Conservation (phyloP, 2,888 invertebrate genomes). For the Drosophila rubida region DNA sequence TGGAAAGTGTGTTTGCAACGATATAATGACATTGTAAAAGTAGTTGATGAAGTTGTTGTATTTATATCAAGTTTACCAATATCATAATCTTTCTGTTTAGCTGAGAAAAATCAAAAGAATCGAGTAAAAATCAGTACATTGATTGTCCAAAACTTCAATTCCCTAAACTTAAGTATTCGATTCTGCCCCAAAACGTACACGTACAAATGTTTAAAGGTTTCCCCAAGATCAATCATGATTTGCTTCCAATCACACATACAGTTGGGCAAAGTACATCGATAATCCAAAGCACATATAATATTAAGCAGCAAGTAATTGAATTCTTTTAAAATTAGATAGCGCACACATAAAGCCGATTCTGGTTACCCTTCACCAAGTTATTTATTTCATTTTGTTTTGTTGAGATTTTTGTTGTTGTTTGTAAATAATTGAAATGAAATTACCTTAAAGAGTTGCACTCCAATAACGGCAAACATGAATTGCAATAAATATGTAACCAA, state of each 20-base stretch:
- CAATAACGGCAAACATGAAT: constrained; percentile 99
- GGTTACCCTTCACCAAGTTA: constrained; percentile 61
- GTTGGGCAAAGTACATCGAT: constrained; percentile 42
- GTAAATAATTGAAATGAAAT: constrained; percentile 70
- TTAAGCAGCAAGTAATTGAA: constrained; percentile 50
- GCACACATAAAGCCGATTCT: constrained; percentile 72
- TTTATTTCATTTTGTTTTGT: constrained; percentile 41
- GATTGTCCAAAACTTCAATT: neutral
- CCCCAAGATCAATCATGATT: neutral
- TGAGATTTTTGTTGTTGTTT: constrained; percentile 23
- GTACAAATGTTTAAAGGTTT: neutral
- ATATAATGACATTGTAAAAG: constrained; percentile 25
- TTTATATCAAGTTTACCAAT: constrained; percentile 38
- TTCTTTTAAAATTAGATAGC: constrained; percentile 50
- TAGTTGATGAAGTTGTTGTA: constrained; percentile 26
- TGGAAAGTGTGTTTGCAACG: constrained; percentile 30
- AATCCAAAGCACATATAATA: constrained; percentile 66
- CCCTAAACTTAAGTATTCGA: constrained; percentile 17
- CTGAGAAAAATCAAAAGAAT: constrained; percentile 38
- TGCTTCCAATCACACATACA: constrained; percentile 22
- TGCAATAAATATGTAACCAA: constrained; percentile 99
- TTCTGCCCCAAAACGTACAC: neutral
- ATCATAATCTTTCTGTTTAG: constrained; percentile 18
- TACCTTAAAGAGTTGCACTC: constrained; percentile 99
- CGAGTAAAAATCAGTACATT: constrained; percentile 13